Percentiles rank a stretch among this genome's conserved stretches.
These are phyloP conservation scores for Pseudorhiza aurosa DNA, from an alignment of 30 jellyfish, hydroid and myxozoan species.

Conservation along the genomic window DNA sequence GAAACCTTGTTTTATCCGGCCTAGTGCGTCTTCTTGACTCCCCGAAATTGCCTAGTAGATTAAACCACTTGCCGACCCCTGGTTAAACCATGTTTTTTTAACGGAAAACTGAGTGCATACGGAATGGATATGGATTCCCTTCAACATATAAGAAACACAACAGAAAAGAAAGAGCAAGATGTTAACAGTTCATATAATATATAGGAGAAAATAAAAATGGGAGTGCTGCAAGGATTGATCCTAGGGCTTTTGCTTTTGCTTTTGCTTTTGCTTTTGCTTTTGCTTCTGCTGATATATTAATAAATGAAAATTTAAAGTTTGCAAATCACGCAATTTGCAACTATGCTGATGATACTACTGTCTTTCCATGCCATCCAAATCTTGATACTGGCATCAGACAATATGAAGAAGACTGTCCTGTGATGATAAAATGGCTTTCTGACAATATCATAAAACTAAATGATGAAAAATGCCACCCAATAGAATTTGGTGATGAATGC, in stretches of 20 bases:
- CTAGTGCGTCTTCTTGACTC: no score
- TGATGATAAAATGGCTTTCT: slow-evolving; percentile 26
- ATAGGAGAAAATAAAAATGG: slow-evolving; percentile 4
- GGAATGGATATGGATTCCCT: slow-evolving; percentile 1
- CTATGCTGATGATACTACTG: slow-evolving; percentile 43
- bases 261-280: no score
- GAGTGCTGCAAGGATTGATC: slow-evolving; percentile 46
- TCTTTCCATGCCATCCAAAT: slow-evolving; percentile 37
- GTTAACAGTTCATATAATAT: slow-evolving; percentile 9
- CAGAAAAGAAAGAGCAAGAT: slow-evolving; percentile 18
- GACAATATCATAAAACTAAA: slow-evolving; percentile 19
- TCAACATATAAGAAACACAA: not conserved
- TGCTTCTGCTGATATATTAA: not conserved
- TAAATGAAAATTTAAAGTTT: slow-evolving; percentile 12
- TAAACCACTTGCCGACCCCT: no score
- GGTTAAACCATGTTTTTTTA: no score
- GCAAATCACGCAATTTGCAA: slow-evolving; percentile 24
- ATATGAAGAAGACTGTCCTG: slow-evolving; percentile 21
- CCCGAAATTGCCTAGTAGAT: no score
- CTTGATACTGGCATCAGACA: slow-evolving; percentile 9
- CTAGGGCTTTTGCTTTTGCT: slow-evolving; percentile 45
- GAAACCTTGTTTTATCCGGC: no score
- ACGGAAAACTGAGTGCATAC: slow-evolving; percentile 5
- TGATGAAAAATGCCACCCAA: slow-evolving; percentile 27
- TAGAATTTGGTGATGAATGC: slow-evolving; percentile 7